These are phyloP conservation scores for Maniola jurtina DNA, from an alignment of 1,140 invertebrate species.

Conservation along the genomic window DNA sequence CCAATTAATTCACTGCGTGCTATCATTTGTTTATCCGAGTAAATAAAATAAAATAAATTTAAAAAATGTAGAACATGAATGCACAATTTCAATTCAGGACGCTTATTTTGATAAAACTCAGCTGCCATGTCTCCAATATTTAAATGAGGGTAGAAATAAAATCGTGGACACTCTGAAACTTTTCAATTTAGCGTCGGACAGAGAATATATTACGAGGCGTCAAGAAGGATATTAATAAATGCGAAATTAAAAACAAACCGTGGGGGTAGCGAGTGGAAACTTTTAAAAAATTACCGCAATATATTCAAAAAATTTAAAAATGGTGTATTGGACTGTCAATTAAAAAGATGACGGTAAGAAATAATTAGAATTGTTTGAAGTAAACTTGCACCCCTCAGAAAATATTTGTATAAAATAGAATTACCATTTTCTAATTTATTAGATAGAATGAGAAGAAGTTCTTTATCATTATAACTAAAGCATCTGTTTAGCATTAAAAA, in stretches of 20 bases:
- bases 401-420: too few relatives aligned
- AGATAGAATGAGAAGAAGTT: too few relatives aligned
- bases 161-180: conserved; percentile 18
- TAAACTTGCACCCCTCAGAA: too few relatives aligned
- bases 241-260: conserved; percentile 17
- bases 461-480: too few relatives aligned
- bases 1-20: too few relatives aligned
- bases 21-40: too few relatives aligned
- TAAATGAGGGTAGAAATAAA: conserved; percentile 22
- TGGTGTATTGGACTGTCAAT: conserved; percentile 7
- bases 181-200: conserved; percentile 16
- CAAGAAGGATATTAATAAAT: conserved; percentile 20
- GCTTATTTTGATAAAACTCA: neutral
- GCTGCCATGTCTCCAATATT: neutral
- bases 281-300: conserved; percentile 14
- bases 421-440: too few relatives aligned
- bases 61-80: neutral
- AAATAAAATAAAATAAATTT: neutral
- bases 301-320: conserved; percentile 13
- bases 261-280: neutral
- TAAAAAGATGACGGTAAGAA: conserved; percentile 1
- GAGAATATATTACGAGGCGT: conserved; percentile 17
- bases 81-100: neutral
- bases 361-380: neutral
- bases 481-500: too few relatives aligned